Evolutionary conservation across 2,797 vertebrate genomes (phyloP), one percentile per base, ranked within the genome.

Genomic region (Sorex maritimensis): DNA sequence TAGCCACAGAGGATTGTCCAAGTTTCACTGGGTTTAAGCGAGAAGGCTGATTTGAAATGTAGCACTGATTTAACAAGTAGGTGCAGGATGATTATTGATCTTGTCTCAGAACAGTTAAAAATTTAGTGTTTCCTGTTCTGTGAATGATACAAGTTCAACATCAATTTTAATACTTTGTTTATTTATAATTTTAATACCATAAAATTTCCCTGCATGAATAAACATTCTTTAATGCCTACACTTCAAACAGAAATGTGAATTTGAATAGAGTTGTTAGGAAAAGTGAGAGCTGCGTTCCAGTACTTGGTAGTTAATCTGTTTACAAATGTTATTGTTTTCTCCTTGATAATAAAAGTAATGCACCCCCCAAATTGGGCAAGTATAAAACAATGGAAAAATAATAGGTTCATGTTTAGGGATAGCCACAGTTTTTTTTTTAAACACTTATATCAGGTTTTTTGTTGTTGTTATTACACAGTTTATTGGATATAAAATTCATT

Each of bases 291-390:
- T 75, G 23, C 11, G 19, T 74, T 61, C 15, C 49, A 68, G 2
- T 75, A 11, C 52, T 49, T 11, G 15, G 2, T 6, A 58, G 10
- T 77, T 14, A 46, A 1, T 75, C 21, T 46, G 17, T 46, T 86
- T 46, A 46, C 78, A 92, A 34, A 88, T 79, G 26, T 5, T 28
- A 24, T 30, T 4, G 28, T 72, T 67, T 78, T 79, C 72, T 78
- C 13, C n/a, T 68, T 88, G 73, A 74, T 49, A 68, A 58, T 75
- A 65, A 88, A 88, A 41, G 67, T 85, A 79, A 69, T 58, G 13
- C 2, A 81, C 44, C 9, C 15, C 17, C 46, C 79, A 6, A 63
- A n/a, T 46, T 8, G 30, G 4, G 15, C 9, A 94, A 63, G 46
- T 84, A 2, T 55, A 41, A 61, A 52, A 23, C 17, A 61, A 26